phyloP scores from a whole-genome alignment of 2,888 invertebrate genomes.

The Noctua comes region DNA sequence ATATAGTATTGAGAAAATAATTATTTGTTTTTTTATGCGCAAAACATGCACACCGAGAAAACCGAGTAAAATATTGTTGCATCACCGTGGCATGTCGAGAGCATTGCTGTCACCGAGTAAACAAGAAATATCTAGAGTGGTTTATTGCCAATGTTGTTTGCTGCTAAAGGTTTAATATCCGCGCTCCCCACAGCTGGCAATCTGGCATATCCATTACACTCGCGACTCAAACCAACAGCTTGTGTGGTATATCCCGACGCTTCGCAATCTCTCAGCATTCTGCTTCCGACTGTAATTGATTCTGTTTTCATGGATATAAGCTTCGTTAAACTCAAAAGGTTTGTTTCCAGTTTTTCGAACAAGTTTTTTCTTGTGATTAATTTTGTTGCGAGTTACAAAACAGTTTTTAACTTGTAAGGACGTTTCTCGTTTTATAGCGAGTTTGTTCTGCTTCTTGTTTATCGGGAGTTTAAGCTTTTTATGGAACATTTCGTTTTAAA shows the following conservation, averaged over 20 bases:
- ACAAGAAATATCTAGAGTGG: conserved; percentile 53
- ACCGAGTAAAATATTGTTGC: conserved; percentile 5
- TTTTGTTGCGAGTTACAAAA: conserved; percentile 55
- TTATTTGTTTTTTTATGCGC: neutral
- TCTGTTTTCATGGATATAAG: conserved; percentile 50
- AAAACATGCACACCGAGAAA: neutral
- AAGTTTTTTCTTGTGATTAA: conserved; percentile 57
- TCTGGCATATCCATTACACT: conserved; percentile 43
- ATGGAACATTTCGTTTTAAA: conserved; percentile 33
- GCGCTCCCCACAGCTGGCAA: conserved; percentile 11
- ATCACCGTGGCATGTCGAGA: conserved; percentile 9
- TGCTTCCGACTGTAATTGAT: conserved; percentile 49
- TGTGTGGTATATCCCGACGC: conserved; percentile 25
- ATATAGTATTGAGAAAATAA: neutral
- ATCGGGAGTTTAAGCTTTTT: conserved; percentile 7
- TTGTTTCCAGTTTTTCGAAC: conserved; percentile 45
- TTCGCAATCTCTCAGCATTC: conserved; percentile 42
- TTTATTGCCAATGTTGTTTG: conserved; percentile 52
- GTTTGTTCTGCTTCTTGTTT: conserved; percentile 31
- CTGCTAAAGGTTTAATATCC: conserved; percentile 50
- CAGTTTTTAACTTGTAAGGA: conserved; percentile 55
- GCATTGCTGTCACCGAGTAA: conserved; percentile 1
- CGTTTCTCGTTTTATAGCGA: conserved; percentile 40
- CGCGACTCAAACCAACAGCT: conserved; percentile 24
- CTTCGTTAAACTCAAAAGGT: conserved; percentile 51